Conservation (phyloP, 2,113 vertebrate species). For the Mohoua ochrocephala region DNA sequence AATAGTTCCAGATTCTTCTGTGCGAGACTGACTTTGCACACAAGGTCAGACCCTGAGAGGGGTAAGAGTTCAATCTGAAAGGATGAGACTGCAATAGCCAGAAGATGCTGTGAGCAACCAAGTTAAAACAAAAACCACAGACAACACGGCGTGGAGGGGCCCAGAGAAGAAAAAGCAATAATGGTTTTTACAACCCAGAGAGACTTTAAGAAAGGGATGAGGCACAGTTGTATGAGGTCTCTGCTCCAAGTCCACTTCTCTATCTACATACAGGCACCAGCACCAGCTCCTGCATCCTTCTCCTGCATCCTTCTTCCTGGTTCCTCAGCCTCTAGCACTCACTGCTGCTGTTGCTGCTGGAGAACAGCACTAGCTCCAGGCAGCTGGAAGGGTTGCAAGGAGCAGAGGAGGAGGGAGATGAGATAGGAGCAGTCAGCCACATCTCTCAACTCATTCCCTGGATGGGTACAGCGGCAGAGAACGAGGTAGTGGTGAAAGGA, state of each 20-base stretch:
- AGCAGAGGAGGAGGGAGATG: neutral
- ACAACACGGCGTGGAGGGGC: neutral
- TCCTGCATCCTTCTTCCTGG: neutral
- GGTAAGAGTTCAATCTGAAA: neutral
- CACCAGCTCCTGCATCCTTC: neutral
- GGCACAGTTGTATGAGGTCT: neutral
- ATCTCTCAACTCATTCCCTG: neutral
- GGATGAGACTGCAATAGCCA: neutral
- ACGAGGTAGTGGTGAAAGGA: neutral
- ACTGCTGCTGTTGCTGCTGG: neutral
- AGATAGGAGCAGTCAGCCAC: neutral
- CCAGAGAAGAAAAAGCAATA: neutral
- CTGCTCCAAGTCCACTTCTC: neutral
- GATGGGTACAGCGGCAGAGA: neutral
- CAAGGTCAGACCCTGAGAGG: neutral
- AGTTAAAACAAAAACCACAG: neutral
- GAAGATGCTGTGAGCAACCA: neutral
- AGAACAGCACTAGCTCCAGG: neutral
- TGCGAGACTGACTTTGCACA: neutral
- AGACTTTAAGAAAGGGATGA: neutral
- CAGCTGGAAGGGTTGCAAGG: neutral
- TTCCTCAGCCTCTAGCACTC: neutral
- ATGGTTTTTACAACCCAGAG: neutral
- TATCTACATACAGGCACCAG: neutral
- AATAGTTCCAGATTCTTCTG: neutral